Conservation (phyloP, 2,888 invertebrate genomes). For the Oligia fasciuncula region DNA sequence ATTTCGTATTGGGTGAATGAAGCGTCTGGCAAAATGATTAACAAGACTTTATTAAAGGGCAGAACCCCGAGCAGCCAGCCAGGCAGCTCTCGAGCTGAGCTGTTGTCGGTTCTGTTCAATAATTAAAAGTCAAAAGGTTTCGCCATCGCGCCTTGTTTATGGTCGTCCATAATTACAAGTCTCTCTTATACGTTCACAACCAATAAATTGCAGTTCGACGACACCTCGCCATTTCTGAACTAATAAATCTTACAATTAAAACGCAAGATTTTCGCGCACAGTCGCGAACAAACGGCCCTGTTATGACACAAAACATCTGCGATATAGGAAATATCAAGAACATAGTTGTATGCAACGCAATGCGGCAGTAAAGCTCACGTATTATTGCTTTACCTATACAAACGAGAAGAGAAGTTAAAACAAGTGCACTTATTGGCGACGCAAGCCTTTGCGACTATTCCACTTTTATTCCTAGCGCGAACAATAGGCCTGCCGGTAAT, state of each 20-base stretch:
- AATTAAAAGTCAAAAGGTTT: slow-evolving; percentile 86
- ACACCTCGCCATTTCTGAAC: slow-evolving; percentile 70
- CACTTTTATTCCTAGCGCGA: slow-evolving; percentile 84
- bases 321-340: slow-evolving; percentile 70
- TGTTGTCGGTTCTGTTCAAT: slow-evolving; percentile 78
- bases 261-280: slow-evolving; percentile 51
- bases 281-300: slow-evolving; percentile 36
- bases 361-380: slow-evolving; percentile 78
- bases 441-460: slow-evolving; percentile 76
- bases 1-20: slow-evolving; percentile 62
- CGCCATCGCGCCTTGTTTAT: slow-evolving; percentile 78
- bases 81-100: slow-evolving; percentile 67
- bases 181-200: slow-evolving; percentile 69
- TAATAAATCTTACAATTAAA: slow-evolving; percentile 65
- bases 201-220: slow-evolving; percentile 77
- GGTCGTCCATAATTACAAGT: slow-evolving; percentile 78
- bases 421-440: slow-evolving; percentile 79
- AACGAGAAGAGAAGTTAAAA: slow-evolving; percentile 79
- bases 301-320: slow-evolving; percentile 61
- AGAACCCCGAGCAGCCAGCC: slow-evolving; percentile 64
- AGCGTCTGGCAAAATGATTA: slow-evolving; percentile 75
- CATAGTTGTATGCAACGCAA: slow-evolving; percentile 74
- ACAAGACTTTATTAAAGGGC: slow-evolving; percentile 83
- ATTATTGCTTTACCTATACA: slow-evolving; percentile 72
- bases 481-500: slow-evolving; percentile 84